A percentile compares a stretch with the other conserved stretches of the same genome.
These are phyloP conservation scores for Samia ricini DNA, from an alignment of 1,140 invertebrate genomes.

Conservation along the genomic window DNA sequence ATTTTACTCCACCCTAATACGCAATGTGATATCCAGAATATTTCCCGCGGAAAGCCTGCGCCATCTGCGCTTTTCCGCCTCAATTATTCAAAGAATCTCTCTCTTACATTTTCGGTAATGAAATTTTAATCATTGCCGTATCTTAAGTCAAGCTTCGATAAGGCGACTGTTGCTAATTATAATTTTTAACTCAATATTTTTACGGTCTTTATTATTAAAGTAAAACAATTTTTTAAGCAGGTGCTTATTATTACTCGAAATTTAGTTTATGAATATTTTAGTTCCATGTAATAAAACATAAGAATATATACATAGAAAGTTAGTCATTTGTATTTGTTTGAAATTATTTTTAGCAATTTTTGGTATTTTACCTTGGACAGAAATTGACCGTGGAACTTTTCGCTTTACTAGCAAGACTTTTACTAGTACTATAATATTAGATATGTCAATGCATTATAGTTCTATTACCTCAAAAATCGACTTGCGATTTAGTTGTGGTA, in stretches of 20 bases:
- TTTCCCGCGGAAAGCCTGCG: slow-evolving; percentile 15
- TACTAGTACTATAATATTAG: too few species aligned
- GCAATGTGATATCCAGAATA: slow-evolving; percentile 37
- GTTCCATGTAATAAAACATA: too few species aligned
- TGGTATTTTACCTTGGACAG: too few species aligned
- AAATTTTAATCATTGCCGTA: slow-evolving; percentile 56
- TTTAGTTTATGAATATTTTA: background rate
- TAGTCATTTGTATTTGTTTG: too few species aligned
- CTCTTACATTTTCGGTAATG: slow-evolving; percentile 61
- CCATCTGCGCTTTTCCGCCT: slow-evolving; percentile 38
- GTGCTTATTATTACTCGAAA: background rate
- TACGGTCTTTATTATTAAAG: background rate
- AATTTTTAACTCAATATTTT: slow-evolving; percentile 16
- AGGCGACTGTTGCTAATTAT: slow-evolving; percentile 19
- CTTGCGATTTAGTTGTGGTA: too few species aligned
- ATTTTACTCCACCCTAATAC: slow-evolving; percentile 16
- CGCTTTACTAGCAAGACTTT: too few species aligned
- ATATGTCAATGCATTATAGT: too few species aligned
- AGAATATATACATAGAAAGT: too few species aligned
- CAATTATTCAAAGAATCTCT: slow-evolving; percentile 62
- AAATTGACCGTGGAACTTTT: too few species aligned
- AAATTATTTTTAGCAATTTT: too few species aligned
- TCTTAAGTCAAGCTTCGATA: slow-evolving; percentile 36
- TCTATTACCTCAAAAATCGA: too few species aligned
- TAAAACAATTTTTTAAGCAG: background rate